Percentiles rank a stretch among this genome's conserved stretches.
phyloP scores from a whole-genome alignment of 1,140 invertebrate species.

The Lethocerus indicus region DNA sequence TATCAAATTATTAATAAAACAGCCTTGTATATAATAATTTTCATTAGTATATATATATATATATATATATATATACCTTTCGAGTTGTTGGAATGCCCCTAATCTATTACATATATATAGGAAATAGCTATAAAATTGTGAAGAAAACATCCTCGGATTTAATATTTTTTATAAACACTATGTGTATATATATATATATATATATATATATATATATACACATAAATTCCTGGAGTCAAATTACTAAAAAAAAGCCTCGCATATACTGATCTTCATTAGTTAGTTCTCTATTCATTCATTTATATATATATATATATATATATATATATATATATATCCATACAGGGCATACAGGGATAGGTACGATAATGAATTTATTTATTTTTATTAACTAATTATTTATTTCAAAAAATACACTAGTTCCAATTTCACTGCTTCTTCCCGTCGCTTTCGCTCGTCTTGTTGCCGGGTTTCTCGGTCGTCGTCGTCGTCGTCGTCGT shows the following conservation, averaged over 20 bases:
- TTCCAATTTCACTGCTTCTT: too few species aligned
- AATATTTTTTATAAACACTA: not conserved
- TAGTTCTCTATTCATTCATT: not conserved
- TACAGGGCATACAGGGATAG: not conserved
- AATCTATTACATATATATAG: not conserved
- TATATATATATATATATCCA: not conserved
- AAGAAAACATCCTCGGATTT: not conserved
- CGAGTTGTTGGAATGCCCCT: not conserved
- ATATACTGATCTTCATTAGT: not conserved
- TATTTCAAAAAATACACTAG: too few species aligned
- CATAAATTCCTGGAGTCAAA: not conserved
- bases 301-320: not conserved
- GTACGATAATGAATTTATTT: not conserved
- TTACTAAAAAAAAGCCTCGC: too few species aligned
- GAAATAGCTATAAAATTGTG: not conserved
- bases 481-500: too few species aligned
- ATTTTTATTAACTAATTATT: too few species aligned
- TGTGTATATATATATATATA: not conserved
- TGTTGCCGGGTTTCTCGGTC: too few species aligned
- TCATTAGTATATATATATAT: not conserved
- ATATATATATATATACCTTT: not conserved
- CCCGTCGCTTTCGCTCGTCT: too few species aligned
- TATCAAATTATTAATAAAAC: not conserved
- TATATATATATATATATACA: not conserved
- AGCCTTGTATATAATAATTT: not conserved